These are phyloP conservation scores for Sebastes miniatus DNA, from an alignment of 2,797 vertebrate species.

Conservation along the genomic window DNA sequence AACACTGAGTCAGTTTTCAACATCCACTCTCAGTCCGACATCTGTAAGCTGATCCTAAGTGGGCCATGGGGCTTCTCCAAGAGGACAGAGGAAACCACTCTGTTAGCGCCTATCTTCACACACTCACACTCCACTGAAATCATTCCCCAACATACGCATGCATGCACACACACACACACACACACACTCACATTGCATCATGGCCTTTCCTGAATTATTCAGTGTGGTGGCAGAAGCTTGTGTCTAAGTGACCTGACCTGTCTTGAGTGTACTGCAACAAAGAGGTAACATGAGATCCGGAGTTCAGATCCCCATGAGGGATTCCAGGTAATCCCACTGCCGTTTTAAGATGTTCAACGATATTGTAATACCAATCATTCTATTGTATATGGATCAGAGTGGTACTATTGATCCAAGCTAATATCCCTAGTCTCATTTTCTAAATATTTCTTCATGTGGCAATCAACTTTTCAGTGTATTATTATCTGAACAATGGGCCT, in stretches of 20 bases:
- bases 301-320: conserved; percentile 39
- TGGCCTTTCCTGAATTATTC: conserved; percentile 67
- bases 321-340: conserved; percentile 19
- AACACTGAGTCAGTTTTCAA: conserved; percentile 23
- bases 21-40: conserved; percentile 14
- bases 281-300: conserved; percentile 46
- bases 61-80: conserved; percentile 46
- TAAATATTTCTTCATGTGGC: not conserved
- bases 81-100: conserved; percentile 49
- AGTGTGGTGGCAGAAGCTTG: conserved; percentile 52
- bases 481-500: not conserved
- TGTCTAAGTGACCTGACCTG: conserved; percentile 51
- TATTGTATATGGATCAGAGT: not conserved
- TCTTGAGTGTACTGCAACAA: conserved; percentile 41
- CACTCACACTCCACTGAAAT: conserved; percentile 12
- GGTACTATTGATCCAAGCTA: not conserved
- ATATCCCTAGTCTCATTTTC: not conserved
- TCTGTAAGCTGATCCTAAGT: conserved; percentile 47
- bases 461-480: not conserved
- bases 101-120: conserved; percentile 18
- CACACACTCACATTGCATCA: conserved; percentile 8
- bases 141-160: conserved; percentile 7
- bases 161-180: conserved; percentile 10
- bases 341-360: not conserved
- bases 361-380: not conserved